Percentiles rank a stretch among this genome's conserved stretches.
Evolutionary conservation across 2,888 invertebrate genomes (phyloP).

Genomic region (Alloscopus bannaensis): DNA sequence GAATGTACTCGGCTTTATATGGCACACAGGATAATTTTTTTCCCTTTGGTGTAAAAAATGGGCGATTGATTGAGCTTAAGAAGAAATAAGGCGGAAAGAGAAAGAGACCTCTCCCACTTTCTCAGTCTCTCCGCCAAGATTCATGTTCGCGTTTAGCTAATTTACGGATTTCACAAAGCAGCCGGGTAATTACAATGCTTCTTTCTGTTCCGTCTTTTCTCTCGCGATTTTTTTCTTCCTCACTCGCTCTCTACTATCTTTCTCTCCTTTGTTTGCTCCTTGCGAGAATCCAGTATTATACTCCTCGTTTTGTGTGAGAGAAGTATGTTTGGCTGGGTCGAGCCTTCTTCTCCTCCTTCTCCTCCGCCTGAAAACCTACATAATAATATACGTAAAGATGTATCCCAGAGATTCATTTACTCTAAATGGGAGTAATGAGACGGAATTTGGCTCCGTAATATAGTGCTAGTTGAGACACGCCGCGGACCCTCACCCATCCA

Average conservation of each 20-base stretch:
- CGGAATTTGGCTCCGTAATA: constrained; percentile 69
- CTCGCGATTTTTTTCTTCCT: too few species aligned
- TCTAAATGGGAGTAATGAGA: constrained; percentile 72
- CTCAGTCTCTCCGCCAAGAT: constrained; percentile 66
- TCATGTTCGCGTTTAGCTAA: constrained; percentile 70
- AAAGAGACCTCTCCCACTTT: constrained; percentile 44
- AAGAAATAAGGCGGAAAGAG: constrained; percentile 54
- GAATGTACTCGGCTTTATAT: too few species aligned
- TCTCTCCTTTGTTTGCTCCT: too few species aligned
- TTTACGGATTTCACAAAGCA: constrained; percentile 71
- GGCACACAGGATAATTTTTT: too few species aligned
- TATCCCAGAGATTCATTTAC: constrained; percentile 64
- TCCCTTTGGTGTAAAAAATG: constrained; percentile 34
- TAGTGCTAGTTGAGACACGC: constrained; percentile 47
- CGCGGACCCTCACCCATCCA: neutral
- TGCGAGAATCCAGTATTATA: too few species aligned
- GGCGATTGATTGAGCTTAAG: constrained; percentile 56
- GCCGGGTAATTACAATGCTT: constrained; percentile 69
- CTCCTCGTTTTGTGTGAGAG: neutral
- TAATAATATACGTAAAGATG: constrained; percentile 60
- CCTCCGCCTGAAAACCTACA: constrained; percentile 39
- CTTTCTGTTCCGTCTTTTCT: too few species aligned
- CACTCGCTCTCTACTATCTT: constrained; percentile 4
- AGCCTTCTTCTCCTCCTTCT: constrained; percentile 10
- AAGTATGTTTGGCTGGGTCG: neutral